Evolutionary conservation across 2,888 invertebrate genomes (phyloP), one percentile per base, ranked within the genome.

Genomic region (Thyatira batis): DNA sequence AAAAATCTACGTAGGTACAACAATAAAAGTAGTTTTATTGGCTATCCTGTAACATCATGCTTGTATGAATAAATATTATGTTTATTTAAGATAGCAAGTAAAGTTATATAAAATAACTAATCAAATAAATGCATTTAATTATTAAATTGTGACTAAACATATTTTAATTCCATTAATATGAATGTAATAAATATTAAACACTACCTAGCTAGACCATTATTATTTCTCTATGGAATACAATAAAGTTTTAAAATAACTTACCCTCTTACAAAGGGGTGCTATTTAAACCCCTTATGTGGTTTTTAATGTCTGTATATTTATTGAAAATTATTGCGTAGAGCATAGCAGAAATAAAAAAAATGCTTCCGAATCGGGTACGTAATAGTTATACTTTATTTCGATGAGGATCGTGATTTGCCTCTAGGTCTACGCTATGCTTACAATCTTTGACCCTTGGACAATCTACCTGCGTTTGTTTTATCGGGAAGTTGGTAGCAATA

Each of bases 401-500:
- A 39, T 17, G 6, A 17, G 8, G 17, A 39, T 39, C 39, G 48
- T 48, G 20, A 27, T 48, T 48, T 11, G 28, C 27, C 10, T 48
- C 27, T 10, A 48, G 13, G 27, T 46, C 6, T 27, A 48, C 17
- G n/a, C 17, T 20, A 43, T 43, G 20, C 9, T 20, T 11, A 48
- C 25, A 46, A 25, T 48, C 27, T 17, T 48, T 27, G 50, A 48
- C 50, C 39, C 65, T 67, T 61, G 69, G 73, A 73, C 75, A 71
- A 67, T 71, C 67, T 86, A 91, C 88, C 89, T 89, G 89, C 73
- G 77, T 78, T 84, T 86, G 84, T 87, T 89, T 89, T 88, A 85
- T 84, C 84, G 83, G 87, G 81, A 89, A 89, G 85, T 83, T 85
- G 87, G 82, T 80, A 84, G 82, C 87, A 85, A 92, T 92, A 92